A percentile compares a stretch with the other conserved stretches of the same genome.
Evolutionary conservation across 2,888 invertebrate genomes (phyloP).

Genomic region (Rhimphoctona megacephalus): DNA sequence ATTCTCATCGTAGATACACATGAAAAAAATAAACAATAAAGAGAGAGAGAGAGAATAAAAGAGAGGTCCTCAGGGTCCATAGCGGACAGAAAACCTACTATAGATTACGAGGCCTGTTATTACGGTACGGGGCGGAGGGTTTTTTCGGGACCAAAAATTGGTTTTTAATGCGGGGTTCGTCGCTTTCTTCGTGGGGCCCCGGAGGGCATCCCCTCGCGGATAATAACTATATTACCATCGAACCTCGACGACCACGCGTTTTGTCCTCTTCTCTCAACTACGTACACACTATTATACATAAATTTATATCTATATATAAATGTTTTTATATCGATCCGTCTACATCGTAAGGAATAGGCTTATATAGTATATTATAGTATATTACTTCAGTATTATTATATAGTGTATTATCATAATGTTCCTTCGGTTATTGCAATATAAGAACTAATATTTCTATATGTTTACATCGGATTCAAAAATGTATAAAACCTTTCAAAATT

Average conservation of each 20-base stretch:
- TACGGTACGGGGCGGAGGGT: slow-evolving; percentile 81
- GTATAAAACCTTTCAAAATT: neutral
- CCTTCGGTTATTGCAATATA: too few relatives aligned
- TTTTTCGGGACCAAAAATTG: slow-evolving; percentile 84
- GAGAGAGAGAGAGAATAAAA: slow-evolving; percentile 16
- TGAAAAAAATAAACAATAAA: slow-evolving; percentile 8
- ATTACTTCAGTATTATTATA: neutral
- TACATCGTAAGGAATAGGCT: slow-evolving; percentile 1
- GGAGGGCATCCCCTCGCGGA: slow-evolving; percentile 74
- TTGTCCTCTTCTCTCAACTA: slow-evolving; percentile 68
- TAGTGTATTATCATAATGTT: too few relatives aligned
- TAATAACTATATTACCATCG: slow-evolving; percentile 84
- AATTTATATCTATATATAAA: slow-evolving; percentile 1
- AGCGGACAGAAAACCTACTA: slow-evolving; percentile 84
- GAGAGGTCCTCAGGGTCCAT: slow-evolving; percentile 69
- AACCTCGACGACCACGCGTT: slow-evolving; percentile 78
- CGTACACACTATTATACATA: slow-evolving; percentile 1
- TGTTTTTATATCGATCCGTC: slow-evolving; percentile 1
- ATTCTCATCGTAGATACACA: slow-evolving; percentile 21
- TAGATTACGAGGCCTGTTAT: slow-evolving; percentile 84
- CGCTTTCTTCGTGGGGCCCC: slow-evolving; percentile 78
- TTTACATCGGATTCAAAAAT: neutral
- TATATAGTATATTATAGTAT: neutral
- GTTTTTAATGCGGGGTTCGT: slow-evolving; percentile 84
- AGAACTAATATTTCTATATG: neutral